Percentiles rank a stretch among this genome's conserved stretches.
Conservation (phyloP, 2,797 vertebrate species). For the Mormyrus hasselquistii region DNA sequence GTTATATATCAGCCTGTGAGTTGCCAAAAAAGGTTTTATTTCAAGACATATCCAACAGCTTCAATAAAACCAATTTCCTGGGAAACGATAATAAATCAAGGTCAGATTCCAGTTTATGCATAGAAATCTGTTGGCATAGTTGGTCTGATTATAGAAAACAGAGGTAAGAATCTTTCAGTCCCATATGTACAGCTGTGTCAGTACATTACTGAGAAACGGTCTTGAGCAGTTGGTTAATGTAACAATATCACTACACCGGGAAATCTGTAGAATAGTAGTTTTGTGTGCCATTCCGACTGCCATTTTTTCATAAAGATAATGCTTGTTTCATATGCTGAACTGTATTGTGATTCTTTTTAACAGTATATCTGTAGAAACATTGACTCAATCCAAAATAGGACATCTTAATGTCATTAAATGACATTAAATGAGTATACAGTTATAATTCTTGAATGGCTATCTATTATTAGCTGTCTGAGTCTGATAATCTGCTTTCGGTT, state of each 20-base stretch:
- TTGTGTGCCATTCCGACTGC: not conserved
- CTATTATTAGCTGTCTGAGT: not conserved
- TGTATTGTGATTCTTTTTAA: not conserved
- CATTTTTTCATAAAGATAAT: not conserved
- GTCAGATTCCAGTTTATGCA: not conserved
- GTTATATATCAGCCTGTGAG: not conserved
- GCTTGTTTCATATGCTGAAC: not conserved
- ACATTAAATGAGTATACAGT: not conserved
- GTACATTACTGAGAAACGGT: not conserved
- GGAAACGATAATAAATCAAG: not conserved
- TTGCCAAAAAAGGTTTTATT: constrained; percentile 16
- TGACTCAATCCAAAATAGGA: not conserved
- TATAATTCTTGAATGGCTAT: not conserved
- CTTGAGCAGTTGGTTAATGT: not conserved
- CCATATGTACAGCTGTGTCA: not conserved
- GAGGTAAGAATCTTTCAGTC: not conserved
- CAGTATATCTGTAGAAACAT: not conserved
- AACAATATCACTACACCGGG: not conserved
- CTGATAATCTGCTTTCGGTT: not conserved
- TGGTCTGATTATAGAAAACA: not conserved
- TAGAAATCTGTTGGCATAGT: not conserved
- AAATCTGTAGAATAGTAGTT: not conserved
- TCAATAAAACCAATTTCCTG: not conserved
- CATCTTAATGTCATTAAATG: not conserved
- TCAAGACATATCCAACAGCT: not conserved